Base-by-base conservation (phyloP, 2,888 invertebrate genomes). In the Leucania comma region DNA sequence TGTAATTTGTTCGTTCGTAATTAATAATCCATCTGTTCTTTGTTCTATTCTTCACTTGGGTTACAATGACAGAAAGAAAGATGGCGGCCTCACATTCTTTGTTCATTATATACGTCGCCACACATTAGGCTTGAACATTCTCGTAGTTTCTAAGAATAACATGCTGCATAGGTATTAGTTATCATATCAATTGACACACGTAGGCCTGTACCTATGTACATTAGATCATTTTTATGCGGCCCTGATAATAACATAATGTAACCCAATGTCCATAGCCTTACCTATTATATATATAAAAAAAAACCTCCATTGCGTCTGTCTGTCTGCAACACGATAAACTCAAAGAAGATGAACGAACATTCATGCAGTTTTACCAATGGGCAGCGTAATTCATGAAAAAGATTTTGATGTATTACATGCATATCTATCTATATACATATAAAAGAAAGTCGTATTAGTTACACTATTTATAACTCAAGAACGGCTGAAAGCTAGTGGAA, bases 11-110 rank as follows among this genome's bases (percentile, higher is more conserved):
- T 50, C 38, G 9, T 51, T 48, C 17, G 3, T 3, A 22, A 24
- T n/a, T 3, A 22, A 24, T n/a, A 59, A 42, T 26, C 53, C 74
- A 75, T 32, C 70, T 75, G 74, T 75, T 76, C 76, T 70, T 75
- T 76, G 74, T 75, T 63, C 0, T 14, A 42, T 57, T 60, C n/a
- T 54, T 4, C 35, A 29, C 5, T 5, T 46, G 10, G 24, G n/a
- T 46, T 26, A 58, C 22, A 76, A 35, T 54, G 29, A 48, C n/a
- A 8, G 20, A 29, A 20, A 53, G 2, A 74, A 62, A 54, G 17
- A 26, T 51, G n/a, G 35, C 24, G 20, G 22, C 12, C 20, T 24
- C 14, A n/a, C 24, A 9, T 69, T 32, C 58, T 61, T 70, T 75
- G 76, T 76, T 51, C 46, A 9, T 42, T 26, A 29, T 54, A 48